These are phyloP conservation scores for Burhinus bistriatus DNA, from an alignment of 2,113 vertebrate genomes.

Conservation along the genomic window DNA sequence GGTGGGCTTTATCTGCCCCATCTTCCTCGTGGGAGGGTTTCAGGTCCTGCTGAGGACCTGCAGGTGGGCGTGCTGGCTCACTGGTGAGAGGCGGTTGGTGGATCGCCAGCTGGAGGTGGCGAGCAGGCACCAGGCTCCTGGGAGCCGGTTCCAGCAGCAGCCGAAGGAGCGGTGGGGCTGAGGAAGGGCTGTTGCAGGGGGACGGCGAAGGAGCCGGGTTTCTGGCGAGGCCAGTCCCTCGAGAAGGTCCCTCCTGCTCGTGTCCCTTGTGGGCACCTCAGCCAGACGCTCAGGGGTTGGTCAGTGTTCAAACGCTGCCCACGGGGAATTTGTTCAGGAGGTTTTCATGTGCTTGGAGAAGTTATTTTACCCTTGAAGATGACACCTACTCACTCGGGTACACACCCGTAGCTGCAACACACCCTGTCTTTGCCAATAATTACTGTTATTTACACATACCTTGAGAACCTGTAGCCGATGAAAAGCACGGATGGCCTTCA, in stretches of 20 bases:
- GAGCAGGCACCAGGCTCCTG: accelerated
- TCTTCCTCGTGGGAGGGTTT: neutral
- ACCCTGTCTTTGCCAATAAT: neutral
- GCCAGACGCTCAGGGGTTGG: neutral
- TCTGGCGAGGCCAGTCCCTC: accelerated
- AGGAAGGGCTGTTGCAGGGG: neutral
- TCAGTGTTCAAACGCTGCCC: accelerated
- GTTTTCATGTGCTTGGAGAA: neutral
- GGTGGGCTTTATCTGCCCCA: neutral
- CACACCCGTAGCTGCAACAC: slow-evolving; percentile 29
- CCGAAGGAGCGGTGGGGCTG: neutral
- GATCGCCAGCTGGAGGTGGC: neutral
- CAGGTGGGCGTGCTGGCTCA: neutral
- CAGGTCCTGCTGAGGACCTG: neutral
- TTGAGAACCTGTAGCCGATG: neutral
- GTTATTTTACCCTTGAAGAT: neutral
- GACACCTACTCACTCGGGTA: neutral
- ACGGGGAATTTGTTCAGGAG: neutral
- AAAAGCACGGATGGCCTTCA: neutral
- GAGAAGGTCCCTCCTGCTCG: neutral
- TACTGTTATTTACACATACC: neutral
- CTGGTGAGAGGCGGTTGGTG: accelerated
- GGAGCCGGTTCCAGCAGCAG: neutral
- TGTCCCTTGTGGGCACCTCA: neutral
- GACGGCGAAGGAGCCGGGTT: accelerated